Conservation (phyloP, 37 sponge, comb jelly and placozoan genomes). For the Chondrilla cf. caribensis region DNA sequence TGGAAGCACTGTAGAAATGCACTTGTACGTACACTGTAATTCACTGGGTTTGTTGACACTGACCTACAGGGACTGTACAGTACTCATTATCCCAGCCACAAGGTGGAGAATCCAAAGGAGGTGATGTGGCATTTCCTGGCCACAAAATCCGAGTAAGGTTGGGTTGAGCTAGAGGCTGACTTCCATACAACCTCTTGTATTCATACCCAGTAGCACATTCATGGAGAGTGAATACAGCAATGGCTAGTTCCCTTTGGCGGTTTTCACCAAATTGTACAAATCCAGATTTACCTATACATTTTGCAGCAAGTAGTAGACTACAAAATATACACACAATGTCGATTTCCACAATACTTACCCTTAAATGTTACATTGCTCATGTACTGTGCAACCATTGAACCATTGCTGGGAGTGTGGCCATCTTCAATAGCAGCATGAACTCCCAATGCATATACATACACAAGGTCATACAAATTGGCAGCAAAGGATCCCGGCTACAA, state of each 20-base stretch:
- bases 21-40: too few species aligned
- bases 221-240: background rate
- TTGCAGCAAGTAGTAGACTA: background rate
- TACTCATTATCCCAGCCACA: background rate
- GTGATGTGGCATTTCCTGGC: background rate
- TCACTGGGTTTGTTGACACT: too few species aligned
- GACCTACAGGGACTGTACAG: background rate
- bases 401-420: background rate
- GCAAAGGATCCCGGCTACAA: background rate
- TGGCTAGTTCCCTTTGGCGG: background rate
- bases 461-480: background rate
- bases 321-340: too few species aligned
- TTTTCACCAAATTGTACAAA: background rate
- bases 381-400: background rate
- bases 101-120: background rate
- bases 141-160: background rate
- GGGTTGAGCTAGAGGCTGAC: background rate
- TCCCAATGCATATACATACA: background rate
- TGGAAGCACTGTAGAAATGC: too few species aligned
- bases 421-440: slow-evolving; percentile 6
- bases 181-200: background rate
- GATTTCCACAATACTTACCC: too few species aligned
- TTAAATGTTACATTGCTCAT: background rate
- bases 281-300: background rate
- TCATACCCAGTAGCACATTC: background rate